A percentile compares a stretch with the other conserved stretches of the same genome.
Conservation (phyloP, 1,140 invertebrate species). For the Trichonephila clavata region DNA sequence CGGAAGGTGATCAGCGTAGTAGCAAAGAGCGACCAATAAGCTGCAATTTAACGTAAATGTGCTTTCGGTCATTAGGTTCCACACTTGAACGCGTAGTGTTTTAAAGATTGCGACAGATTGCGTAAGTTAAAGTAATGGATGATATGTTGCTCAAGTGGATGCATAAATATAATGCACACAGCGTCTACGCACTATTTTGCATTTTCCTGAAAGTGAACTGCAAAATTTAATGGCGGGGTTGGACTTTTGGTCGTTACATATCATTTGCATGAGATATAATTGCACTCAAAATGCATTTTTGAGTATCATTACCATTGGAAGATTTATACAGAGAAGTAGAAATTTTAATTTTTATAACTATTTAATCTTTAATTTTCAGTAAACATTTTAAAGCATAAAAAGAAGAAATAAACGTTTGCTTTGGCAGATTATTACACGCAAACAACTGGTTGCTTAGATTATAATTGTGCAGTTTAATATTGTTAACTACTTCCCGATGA, state of each 20-base stretch:
- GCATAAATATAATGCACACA: neutral
- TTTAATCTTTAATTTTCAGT: no score
- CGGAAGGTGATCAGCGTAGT: neutral
- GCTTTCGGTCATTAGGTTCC: constrained; percentile 11
- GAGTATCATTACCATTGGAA: neutral
- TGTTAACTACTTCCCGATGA: no score
- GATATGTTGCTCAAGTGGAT: constrained; percentile 40
- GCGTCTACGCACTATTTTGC: neutral
- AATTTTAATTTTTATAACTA: no score
- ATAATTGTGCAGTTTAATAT: no score
- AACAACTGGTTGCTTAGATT: no score
- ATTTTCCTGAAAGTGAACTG: neutral
- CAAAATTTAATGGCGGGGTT: neutral
- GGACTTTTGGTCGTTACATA: neutral
- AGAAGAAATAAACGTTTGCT: no score
- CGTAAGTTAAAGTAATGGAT: constrained; percentile 9
- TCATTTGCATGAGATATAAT: neutral
- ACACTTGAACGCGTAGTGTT: neutral
- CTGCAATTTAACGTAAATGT: constrained; percentile 34
- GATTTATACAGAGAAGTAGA: neutral
- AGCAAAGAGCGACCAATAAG: constrained; percentile 1
- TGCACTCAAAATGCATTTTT: neutral
- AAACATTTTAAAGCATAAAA: no score
- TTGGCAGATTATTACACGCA: no score
- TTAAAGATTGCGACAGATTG: constrained; percentile 22